phyloP scores from a whole-genome alignment of 2,113 vertebrate genomes.

The Callocephalon fimbriatum region DNA sequence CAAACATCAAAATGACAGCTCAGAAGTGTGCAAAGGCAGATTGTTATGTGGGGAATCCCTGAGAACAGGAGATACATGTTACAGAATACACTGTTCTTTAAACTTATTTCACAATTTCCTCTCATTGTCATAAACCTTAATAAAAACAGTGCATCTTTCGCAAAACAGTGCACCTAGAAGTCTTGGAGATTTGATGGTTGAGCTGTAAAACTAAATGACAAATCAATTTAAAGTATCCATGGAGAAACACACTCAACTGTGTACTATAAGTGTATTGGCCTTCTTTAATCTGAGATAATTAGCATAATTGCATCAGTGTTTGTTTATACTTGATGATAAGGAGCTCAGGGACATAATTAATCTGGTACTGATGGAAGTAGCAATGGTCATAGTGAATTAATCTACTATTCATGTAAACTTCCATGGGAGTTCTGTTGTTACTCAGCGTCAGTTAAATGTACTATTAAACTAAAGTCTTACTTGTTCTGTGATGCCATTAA shows the following conservation, averaged over 20 bases:
- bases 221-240: conserved; percentile 16
- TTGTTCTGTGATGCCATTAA: neutral
- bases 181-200: neutral
- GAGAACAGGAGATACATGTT: neutral
- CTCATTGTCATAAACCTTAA: neutral
- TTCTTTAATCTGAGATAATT: conserved; percentile 8
- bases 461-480: conserved; percentile 20
- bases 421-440: conserved; percentile 8
- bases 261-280: neutral
- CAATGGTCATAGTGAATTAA: conserved; percentile 42
- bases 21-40: neutral
- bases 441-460: neutral
- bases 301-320: neutral
- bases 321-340: neutral
- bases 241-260: neutral
- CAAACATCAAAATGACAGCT: neutral
- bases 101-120: neutral
- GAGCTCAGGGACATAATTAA: conserved; percentile 43
- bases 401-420: neutral
- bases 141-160: neutral
- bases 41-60: neutral
- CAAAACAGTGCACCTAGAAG: neutral
- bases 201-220: conserved; percentile 12
- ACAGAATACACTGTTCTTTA: neutral
- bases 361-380: conserved; percentile 22